Conservation (phyloP, 2,797 vertebrate species). For the Vultur gryphus region DNA sequence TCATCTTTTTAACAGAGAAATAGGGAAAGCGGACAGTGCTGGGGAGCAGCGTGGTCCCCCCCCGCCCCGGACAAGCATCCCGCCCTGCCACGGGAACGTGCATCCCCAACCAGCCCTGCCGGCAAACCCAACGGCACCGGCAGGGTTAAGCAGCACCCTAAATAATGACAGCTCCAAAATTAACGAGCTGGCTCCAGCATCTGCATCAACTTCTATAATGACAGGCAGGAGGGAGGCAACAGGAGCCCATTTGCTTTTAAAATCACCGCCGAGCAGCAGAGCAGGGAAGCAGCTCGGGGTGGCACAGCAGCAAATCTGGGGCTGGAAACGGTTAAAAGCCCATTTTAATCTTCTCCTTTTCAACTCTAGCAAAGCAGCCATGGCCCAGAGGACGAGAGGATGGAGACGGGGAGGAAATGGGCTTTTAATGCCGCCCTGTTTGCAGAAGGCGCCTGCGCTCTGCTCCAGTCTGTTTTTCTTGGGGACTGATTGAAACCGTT, state of each 20-base stretch:
- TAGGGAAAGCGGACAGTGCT: background rate
- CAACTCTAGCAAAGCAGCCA: background rate
- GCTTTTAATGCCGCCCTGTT: background rate
- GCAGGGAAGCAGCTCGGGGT: background rate
- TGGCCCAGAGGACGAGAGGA: background rate
- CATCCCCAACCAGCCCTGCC: rapidly evolving
- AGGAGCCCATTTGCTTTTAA: background rate
- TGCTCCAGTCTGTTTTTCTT: background rate
- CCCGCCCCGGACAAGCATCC: rapidly evolving
- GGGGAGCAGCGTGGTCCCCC: background rate
- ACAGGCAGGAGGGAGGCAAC: background rate
- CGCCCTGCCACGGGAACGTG: rapidly evolving
- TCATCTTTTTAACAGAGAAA: background rate
- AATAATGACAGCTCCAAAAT: background rate
- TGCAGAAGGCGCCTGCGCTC: rapidly evolving
- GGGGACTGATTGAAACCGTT: background rate
- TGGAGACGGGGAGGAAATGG: background rate
- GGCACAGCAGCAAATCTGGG: background rate
- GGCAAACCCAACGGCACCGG: background rate
- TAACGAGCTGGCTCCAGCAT: background rate
- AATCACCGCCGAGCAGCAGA: background rate
- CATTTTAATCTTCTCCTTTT: background rate
- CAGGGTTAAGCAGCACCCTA: background rate
- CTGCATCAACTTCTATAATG: rapidly evolving
- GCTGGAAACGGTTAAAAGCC: background rate